Percentiles rank a stretch among this genome's conserved stretches.
These are phyloP conservation scores for Paracanthobrama guichenoti DNA, from an alignment of 2,113 vertebrate genomes.

Conservation along the genomic window DNA sequence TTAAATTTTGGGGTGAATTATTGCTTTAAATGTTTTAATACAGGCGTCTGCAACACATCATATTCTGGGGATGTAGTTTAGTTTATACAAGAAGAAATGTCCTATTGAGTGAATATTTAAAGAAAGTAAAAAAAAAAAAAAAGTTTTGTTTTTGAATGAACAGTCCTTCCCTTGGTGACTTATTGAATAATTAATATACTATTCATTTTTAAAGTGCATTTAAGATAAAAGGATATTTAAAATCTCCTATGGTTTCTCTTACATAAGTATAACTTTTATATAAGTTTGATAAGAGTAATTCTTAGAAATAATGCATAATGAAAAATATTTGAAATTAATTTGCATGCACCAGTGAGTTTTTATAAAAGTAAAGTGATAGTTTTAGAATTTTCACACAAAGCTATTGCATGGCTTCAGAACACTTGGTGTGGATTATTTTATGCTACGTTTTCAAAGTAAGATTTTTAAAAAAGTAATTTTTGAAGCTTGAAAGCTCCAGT, in stretches of 20 bases:
- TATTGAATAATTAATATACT: slow-evolving; percentile 15
- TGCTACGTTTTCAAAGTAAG: too few species aligned
- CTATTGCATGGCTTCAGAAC: background rate
- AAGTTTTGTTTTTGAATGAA: background rate
- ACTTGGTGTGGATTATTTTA: background rate
- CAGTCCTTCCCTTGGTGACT: background rate
- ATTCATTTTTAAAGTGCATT: slow-evolving; percentile 9
- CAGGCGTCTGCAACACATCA: background rate
- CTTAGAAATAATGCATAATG: background rate
- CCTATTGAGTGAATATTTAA: background rate
- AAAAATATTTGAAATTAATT: background rate
- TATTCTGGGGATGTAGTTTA: background rate
- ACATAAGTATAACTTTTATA: background rate
- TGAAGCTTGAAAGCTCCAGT: background rate
- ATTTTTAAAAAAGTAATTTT: background rate
- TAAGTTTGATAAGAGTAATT: background rate
- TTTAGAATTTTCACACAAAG: background rate
- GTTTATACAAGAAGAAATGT: background rate
- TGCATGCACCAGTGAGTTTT: background rate
- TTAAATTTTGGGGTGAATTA: background rate
- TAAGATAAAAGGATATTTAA: background rate
- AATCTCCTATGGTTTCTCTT: background rate
- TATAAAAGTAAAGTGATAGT: background rate
- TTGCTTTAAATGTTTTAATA: background rate
- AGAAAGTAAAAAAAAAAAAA: too few species aligned